These are phyloP conservation scores for Netelia fuscicornis DNA, from an alignment of 2,888 invertebrate genomes.

Conservation along the genomic window DNA sequence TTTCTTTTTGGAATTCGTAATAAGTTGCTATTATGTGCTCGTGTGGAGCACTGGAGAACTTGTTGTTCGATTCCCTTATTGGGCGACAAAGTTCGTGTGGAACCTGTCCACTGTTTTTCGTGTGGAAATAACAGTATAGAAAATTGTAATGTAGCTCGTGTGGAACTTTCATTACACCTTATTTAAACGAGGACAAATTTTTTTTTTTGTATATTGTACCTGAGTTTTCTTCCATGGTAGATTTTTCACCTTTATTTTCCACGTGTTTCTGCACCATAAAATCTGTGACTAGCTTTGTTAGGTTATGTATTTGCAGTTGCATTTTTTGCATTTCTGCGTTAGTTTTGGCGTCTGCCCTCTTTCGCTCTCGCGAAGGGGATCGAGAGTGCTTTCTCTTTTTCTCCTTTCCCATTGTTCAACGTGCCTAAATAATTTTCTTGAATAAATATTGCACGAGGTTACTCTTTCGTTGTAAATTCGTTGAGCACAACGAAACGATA, in stretches of 20 bases:
- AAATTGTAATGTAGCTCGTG: background rate
- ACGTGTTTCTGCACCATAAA: conserved; percentile 15
- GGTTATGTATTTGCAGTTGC: conserved; percentile 27
- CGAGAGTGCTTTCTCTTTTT: conserved; percentile 34
- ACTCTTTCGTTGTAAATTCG: no score
- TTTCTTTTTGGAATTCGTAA: background rate
- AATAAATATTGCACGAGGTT: background rate
- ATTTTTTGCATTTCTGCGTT: conserved; percentile 35
- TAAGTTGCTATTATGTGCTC: conserved; percentile 15
- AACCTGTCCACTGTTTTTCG: background rate
- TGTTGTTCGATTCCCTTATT: conserved; percentile 9
- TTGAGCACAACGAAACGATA: no score
- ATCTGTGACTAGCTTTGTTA: conserved; percentile 14
- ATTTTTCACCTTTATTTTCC: background rate
- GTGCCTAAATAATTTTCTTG: background rate
- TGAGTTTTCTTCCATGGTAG: no score
- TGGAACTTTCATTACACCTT: background rate
- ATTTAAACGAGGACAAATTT: no score
- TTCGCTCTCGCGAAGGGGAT: conserved; percentile 39
- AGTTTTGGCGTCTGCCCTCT: conserved; percentile 13
- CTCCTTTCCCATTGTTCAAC: conserved; percentile 17
- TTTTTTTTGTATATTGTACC: no score
- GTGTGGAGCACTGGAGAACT: conserved; percentile 32
- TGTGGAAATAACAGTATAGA: conserved; percentile 22
- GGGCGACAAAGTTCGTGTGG: background rate